A percentile compares a stretch with the other conserved stretches of the same genome.
These are phyloP conservation scores for Caligus rogercresseyi DNA, from an alignment of 1,140 invertebrate genomes.

Conservation along the genomic window DNA sequence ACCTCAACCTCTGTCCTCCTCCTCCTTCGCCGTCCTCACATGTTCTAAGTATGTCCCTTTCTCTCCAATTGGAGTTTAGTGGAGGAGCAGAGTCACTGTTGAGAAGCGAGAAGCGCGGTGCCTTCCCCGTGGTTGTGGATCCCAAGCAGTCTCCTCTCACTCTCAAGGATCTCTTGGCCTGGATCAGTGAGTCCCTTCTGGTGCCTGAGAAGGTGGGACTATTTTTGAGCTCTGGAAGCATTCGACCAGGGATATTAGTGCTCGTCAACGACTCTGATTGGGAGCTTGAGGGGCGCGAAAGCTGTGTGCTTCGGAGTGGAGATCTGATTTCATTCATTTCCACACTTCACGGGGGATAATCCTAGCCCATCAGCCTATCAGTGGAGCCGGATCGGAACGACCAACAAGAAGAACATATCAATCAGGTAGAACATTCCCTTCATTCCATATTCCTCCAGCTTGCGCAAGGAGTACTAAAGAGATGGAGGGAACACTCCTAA, in stretches of 20 bases:
- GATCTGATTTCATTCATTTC: conserved; percentile 50
- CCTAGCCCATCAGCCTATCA: background rate
- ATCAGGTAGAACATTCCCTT: too few species aligned
- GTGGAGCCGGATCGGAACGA: too few species aligned
- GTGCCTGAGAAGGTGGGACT: conserved; percentile 58
- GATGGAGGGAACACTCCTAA: too few species aligned
- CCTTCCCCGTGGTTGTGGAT: conserved; percentile 35
- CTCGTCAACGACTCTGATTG: conserved; percentile 81
- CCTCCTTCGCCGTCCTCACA: too few species aligned
- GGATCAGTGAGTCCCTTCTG: conserved; percentile 67
- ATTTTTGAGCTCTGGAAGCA: conserved; percentile 52
- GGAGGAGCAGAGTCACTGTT: conserved; percentile 74
- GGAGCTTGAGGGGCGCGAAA: conserved; percentile 55
- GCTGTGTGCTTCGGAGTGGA: conserved; percentile 39
- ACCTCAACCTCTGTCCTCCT: too few species aligned
- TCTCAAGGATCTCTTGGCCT: conserved; percentile 48
- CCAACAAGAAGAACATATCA: too few species aligned
- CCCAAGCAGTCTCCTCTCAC: conserved; percentile 36
- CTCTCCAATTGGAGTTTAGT: conserved; percentile 33
- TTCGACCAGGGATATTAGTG: conserved; percentile 81
- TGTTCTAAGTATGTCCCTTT: too few species aligned
- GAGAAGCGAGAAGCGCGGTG: conserved; percentile 49
- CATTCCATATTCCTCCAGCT: background rate
- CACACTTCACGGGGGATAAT: conserved; percentile 48
- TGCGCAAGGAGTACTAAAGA: too few species aligned